Percentiles rank a stretch among this genome's conserved stretches.
Conservation (phyloP, 2,888 invertebrate genomes). For the Drosophila subquinaria region DNA sequence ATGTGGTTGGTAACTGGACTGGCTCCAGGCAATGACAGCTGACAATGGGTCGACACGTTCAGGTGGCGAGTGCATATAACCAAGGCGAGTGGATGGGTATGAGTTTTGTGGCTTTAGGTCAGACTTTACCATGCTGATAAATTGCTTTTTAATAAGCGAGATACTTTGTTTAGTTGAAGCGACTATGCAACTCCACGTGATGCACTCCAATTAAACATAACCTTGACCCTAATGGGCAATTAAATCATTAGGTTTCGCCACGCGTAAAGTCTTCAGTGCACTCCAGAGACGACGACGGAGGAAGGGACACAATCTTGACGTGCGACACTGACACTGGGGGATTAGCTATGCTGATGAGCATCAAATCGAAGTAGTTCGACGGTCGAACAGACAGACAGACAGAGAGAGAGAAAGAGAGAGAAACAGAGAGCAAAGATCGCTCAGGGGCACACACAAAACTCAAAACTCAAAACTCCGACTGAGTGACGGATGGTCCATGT, state of each 20-base stretch:
- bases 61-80: slow-evolving; percentile 45
- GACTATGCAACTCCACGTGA: slow-evolving; percentile 30
- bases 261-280: slow-evolving; percentile 29
- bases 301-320: slow-evolving; percentile 43
- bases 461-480: slow-evolving; percentile 76
- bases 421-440: slow-evolving; percentile 54
- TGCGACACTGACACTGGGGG: slow-evolving; percentile 56
- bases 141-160: slow-evolving; percentile 80
- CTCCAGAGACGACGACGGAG: slow-evolving; percentile 36
- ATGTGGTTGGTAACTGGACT: slow-evolving; percentile 38
- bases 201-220: slow-evolving; percentile 64
- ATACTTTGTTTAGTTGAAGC: slow-evolving; percentile 28
- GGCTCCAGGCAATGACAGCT: slow-evolving; percentile 40
- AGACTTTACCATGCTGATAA: slow-evolving; percentile 59
- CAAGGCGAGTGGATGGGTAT: neutral
- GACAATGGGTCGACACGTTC: slow-evolving; percentile 49
- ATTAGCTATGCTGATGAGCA: slow-evolving; percentile 70
- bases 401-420: slow-evolving; percentile 9
- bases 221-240: slow-evolving; percentile 77
- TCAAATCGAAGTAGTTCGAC: slow-evolving; percentile 73
- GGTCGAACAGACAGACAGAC: slow-evolving; percentile 32
- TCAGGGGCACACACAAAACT: slow-evolving; percentile 69
- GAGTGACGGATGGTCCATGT: slow-evolving; percentile 85
- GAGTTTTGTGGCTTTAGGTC: slow-evolving; percentile 29
- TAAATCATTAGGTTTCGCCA: slow-evolving; percentile 58